A percentile compares a stretch with the other conserved stretches of the same genome.
These are phyloP conservation scores for Eunapius fragilis DNA, from an alignment of 37 sponge, comb jelly and placozoan genomes.

Conservation along the genomic window DNA sequence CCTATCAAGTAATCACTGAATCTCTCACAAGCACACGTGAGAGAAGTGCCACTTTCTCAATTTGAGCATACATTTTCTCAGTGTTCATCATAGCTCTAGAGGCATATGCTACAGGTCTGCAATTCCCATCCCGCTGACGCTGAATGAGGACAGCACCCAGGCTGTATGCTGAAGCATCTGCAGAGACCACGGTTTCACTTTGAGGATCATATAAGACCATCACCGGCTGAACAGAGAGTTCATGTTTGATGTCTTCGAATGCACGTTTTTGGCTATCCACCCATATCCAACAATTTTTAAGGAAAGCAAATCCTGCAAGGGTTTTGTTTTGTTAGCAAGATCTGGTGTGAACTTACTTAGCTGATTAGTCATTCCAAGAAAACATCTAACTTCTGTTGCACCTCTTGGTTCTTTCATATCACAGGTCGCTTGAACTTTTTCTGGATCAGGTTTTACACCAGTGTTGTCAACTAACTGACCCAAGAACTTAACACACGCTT, in stretches of 20 bases:
- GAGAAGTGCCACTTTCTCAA: slow-evolving; percentile 43
- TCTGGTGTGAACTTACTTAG: slow-evolving; percentile 44
- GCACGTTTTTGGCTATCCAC: slow-evolving; percentile 6
- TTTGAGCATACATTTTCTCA: slow-evolving; percentile 38
- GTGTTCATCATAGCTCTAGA: slow-evolving; percentile 27
- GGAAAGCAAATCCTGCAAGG: background rate
- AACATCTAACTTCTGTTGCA: slow-evolving; percentile 9
- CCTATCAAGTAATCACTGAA: slow-evolving; percentile 16
- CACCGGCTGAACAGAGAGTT: slow-evolving; percentile 13
- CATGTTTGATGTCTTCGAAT: slow-evolving; percentile 12
- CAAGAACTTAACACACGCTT: too few relatives aligned
- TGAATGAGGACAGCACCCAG: background rate
- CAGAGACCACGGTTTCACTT: slow-evolving; percentile 10
- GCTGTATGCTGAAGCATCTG: slow-evolving; percentile 33
- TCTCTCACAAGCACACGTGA: slow-evolving; percentile 37
- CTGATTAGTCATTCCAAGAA: slow-evolving; percentile 52
- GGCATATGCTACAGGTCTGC: slow-evolving; percentile 24
- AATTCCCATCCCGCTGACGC: background rate
- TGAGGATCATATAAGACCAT: slow-evolving; percentile 4
- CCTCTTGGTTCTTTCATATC: slow-evolving; percentile 17
- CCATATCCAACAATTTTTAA: slow-evolving; percentile 17
- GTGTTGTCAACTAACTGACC: too few relatives aligned
- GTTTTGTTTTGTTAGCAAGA: slow-evolving; percentile 20
- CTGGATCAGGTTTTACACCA: slow-evolving; percentile 4
- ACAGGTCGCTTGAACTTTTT: slow-evolving; percentile 7